Percentiles rank a stretch among this genome's conserved stretches.
Conservation (phyloP, 2,888 invertebrate species). For the Diaperis boleti region DNA sequence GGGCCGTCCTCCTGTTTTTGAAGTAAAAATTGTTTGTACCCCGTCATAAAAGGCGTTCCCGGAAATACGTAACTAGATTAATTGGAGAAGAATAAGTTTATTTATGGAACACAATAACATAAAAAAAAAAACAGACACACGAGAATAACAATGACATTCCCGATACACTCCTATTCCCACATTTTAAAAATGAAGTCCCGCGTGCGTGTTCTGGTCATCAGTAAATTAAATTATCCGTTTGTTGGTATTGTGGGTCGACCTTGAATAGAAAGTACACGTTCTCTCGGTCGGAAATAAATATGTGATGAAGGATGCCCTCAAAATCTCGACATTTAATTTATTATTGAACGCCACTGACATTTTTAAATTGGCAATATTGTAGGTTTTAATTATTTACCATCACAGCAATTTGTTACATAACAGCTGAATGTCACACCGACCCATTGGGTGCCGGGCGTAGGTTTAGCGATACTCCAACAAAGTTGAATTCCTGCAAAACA, state of each 20-base stretch:
- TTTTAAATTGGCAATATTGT: slow-evolving; percentile 30
- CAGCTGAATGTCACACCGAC: slow-evolving; percentile 20
- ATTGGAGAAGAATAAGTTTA: no score
- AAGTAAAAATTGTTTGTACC: no score
- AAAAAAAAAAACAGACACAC: no score
- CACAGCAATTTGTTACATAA: slow-evolving; percentile 19
- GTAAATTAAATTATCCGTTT: neutral
- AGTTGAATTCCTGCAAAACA: neutral
- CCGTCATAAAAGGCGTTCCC: no score
- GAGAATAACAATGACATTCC: no score
- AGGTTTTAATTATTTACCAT: slow-evolving; percentile 32
- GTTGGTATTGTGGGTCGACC: neutral
- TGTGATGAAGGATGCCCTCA: neutral
- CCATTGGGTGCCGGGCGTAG: no score
- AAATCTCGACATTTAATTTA: slow-evolving; percentile 13
- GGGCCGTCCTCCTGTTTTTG: neutral
- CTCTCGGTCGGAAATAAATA: neutral
- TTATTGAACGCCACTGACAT: slow-evolving; percentile 20
- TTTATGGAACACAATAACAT: no score
- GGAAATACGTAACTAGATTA: no score
- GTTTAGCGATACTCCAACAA: no score
- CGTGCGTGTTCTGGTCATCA: neutral
- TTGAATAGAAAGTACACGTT: slow-evolving; percentile 5
- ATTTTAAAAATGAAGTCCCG: neutral
- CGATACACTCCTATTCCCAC: no score